A percentile compares a stretch with the other conserved stretches of the same genome.
phyloP scores from a whole-genome alignment of 37 sponge, comb jelly and placozoan genomes.

The Mnemiopsis leidyi region DNA sequence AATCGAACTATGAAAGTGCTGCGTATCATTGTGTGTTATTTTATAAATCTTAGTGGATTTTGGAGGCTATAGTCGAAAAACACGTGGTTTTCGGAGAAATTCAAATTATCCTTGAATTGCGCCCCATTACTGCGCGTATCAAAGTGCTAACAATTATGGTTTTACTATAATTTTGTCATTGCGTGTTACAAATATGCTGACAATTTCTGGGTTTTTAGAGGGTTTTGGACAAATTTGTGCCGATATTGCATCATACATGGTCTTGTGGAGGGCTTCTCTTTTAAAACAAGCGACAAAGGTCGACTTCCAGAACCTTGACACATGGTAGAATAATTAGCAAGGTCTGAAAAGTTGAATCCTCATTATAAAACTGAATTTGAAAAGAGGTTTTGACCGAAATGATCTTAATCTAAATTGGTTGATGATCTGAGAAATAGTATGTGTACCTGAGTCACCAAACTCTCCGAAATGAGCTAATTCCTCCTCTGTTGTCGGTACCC shows the following conservation, averaged over 20 bases:
- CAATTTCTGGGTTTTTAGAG: not conserved
- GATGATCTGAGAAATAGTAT: not conserved
- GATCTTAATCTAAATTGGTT: no score
- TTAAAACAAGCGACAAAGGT: not conserved
- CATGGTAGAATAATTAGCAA: not conserved
- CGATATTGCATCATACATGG: not conserved
- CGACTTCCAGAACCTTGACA: not conserved
- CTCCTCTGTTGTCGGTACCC: slow-evolving; percentile 98
- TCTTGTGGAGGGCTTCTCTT: not conserved
- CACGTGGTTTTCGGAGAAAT: not conserved
- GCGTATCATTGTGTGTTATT: no score
- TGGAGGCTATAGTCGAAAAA: no score
- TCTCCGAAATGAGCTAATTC: slow-evolving; percentile 95
- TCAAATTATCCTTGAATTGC: not conserved
- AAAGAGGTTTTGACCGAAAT: no score
- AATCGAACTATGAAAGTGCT: no score
- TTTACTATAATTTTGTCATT: not conserved
- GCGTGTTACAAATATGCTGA: not conserved
- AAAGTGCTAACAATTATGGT: not conserved
- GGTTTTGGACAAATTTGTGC: not conserved
- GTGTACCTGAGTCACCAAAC: slow-evolving; percentile 85
- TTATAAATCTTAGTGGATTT: no score
- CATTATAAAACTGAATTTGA: no score
- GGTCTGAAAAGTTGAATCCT: not conserved
- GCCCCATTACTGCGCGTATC: not conserved